Evolutionary conservation across 2,888 invertebrate genomes (phyloP), one percentile per base, ranked within the genome.

Genomic region (Pyrocoelia pectoralis): DNA sequence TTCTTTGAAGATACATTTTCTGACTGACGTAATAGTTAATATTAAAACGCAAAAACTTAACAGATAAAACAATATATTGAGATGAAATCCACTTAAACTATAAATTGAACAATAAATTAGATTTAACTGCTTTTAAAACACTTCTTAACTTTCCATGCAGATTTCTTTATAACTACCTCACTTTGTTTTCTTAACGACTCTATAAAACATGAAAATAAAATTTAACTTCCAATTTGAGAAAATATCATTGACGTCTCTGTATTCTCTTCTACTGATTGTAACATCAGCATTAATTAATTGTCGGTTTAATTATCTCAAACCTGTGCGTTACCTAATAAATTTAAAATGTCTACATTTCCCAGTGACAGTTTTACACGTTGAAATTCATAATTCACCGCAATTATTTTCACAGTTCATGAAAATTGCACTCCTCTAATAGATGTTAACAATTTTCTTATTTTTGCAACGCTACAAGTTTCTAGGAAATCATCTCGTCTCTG

Each of bases 61-160:
- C 4, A 43, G 15, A 43, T 43, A 43, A 13, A 15, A 43, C 41
- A 43, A 15, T 43, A 46, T 17, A 46, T 46, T 46, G 17, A 46
- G 14, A 15, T 10, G 12, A 8, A n/a, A 46, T 33, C 46, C 17
- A 17, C 17, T 46, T 17, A 46, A 17, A 46, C 46, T 46, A 46
- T 46, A 46, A 46, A 46, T 5, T 18, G 46, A 46, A 46, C 17
- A 46, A 43, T 46, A 46, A 46, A 46, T 46, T 46, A 46, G 46
- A 46, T 46, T 46, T 46, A 17, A 46, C 17, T 46, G 46, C 46
- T 46, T 46, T 46, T 46, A 46, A 46, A 46, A 46, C 46, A 46
- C 46, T 46, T 46, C 46, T 46, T 46, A 46, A 46, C 46, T 46
- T 46, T 46, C 46, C 15, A 46, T 46, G 46, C 46, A 46, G 46